Evolutionary conservation across 2,113 vertebrate species (phyloP).

Genomic region (Cryptotis parvus): DNA sequence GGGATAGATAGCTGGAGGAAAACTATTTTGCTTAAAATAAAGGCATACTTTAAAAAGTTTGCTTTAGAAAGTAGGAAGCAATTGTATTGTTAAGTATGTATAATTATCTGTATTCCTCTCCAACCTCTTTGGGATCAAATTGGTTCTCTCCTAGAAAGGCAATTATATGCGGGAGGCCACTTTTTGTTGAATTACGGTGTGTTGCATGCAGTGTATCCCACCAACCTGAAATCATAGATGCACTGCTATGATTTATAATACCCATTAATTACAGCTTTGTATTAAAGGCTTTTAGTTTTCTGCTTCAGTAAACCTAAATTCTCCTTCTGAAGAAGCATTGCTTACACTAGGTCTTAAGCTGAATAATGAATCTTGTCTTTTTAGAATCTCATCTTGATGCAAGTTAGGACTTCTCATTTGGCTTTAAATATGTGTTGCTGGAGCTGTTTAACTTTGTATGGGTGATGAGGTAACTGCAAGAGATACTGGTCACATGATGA

Average conservation of each 20-base stretch:
- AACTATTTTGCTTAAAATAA: slow-evolving; percentile 69
- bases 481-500: neutral
- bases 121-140: slow-evolving; percentile 72
- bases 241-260: slow-evolving; percentile 76
- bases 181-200: slow-evolving; percentile 76
- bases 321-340: slow-evolving; percentile 71
- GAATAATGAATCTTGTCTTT: slow-evolving; percentile 61
- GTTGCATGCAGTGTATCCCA: slow-evolving; percentile 42
- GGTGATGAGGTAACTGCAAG: neutral
- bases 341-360: slow-evolving; percentile 67
- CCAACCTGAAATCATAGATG: slow-evolving; percentile 75
- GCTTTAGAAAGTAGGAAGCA: slow-evolving; percentile 70
- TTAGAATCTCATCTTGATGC: slow-evolving; percentile 49
- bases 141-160: slow-evolving; percentile 77
- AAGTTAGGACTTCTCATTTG: slow-evolving; percentile 7
- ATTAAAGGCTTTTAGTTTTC: slow-evolving; percentile 81
- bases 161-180: slow-evolving; percentile 71
- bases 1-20: slow-evolving; percentile 19
- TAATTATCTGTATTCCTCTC: slow-evolving; percentile 78
- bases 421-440: neutral
- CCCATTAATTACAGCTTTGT: slow-evolving; percentile 79
- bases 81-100: slow-evolving; percentile 69
- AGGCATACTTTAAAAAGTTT: slow-evolving; percentile 69
- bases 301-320: slow-evolving; percentile 78
- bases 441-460: slow-evolving; percentile 1